Evolutionary conservation across 2,888 invertebrate species (phyloP), one percentile per base, ranked within the genome.

Genomic region (Antitype chi): DNA sequence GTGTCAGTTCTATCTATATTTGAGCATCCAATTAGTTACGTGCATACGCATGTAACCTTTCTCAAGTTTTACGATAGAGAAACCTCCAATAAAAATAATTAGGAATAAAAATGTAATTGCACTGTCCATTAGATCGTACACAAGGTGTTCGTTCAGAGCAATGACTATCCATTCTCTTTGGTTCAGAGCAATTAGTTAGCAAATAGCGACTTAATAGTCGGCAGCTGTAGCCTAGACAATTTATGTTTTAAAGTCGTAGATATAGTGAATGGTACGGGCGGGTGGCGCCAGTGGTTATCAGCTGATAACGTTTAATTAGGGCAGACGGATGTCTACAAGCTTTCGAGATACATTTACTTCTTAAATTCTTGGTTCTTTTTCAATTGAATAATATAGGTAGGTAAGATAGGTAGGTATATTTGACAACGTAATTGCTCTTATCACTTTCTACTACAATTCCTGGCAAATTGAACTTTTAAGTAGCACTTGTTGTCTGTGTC

Each of bases 211-310:
- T 32, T 76, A 76, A 82, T 76, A 57, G n/a, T 57, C 55, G n/a
- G 62, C 85, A 70, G 71, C 69, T 78, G 85, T 15, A n/a, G 20
- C 20, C 72, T 68, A 69, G 71, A 86, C 74, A 73, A 74, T 68
- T 62, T 66, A 78, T 80, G 53, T 60, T 82, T 75, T 55, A 73
- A 77, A 84, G 77, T 84, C 83, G 81, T 72, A n/a, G n/a, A n/a
- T n/a, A 64, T 70, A 70, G 69, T 88, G 87, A 78, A 86, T 87
- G 81, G 82, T 38, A 47, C 69, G 52, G 74, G 69, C 80, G 76
- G 82, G 67, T 79, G 93, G 91, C 93, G 92, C 92, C 92, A 88
- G 80, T 86, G 78, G 88, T 92, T 92, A 93, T 94, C 93, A 91
- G 81, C 87, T 92, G 94, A 94, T 94, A 93, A 92, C 84, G 76